Base-by-base conservation (phyloP, 2,113 vertebrate genomes). In the Rhodinocichla rosea region DNA sequence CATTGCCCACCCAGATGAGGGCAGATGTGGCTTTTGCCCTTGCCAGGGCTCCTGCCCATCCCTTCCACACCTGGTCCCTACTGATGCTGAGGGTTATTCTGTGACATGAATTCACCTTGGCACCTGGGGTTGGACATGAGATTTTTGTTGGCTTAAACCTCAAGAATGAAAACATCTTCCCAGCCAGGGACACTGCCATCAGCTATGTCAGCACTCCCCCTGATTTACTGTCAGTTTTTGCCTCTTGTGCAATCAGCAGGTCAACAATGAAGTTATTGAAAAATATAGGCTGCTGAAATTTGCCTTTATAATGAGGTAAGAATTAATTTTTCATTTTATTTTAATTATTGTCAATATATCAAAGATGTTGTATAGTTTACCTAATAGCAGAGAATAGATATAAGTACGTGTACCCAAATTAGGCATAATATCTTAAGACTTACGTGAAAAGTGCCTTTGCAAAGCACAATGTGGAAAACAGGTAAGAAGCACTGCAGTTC, bases 1-100 rank as follows among this genome's bases (percentile, higher is more conserved):
- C 26, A 44, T 9, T 2, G 4, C 23, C 15, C 27, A 57, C 23
- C 6, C 0, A 0, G 35, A 26, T 44, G 9, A 47, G 32, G 33
- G 21, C 18, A 65, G 30, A 26, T 1, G 0, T 4, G 3, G 21
- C 37, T 57, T 57, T 37, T 82, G 19, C 17, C 27, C 33, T 55
- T 89, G 23, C 5, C 1, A 4, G 13, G 4, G 18, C 17, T 67
- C 15, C 30, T 88, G 47, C 30, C 15, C 9, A 19, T 50, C 37
- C 16, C 18, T 14, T 71, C 40, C 1, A 10, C 49, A 45, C 33
- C 53, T 55, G 22, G 5, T 71, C 17, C 18, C 26, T 71, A 1
- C 28, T 71, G 24, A 27, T 1, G 1, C 7, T 6, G 6, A 4
- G 24, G 11, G 2, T 76, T 73, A 6, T 56, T 80, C 39, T 64